phyloP scores from a whole-genome alignment of 2,797 vertebrate species.

The Muscicapa comitata region DNA sequence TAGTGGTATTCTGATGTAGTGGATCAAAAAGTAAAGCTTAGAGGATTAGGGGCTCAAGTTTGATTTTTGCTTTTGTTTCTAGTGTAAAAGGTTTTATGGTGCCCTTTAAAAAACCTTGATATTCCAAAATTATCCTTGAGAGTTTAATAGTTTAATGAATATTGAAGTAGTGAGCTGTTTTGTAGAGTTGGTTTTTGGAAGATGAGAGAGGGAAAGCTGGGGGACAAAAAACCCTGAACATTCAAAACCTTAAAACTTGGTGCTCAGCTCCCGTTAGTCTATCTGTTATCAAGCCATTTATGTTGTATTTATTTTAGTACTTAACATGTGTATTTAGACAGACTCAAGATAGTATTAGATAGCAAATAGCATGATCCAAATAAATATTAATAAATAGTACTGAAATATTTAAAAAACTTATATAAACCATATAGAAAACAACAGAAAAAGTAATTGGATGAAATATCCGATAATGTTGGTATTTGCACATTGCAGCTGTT shows the following conservation, averaged over 20 bases:
- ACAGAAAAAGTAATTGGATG: not conserved
- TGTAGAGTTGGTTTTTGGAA: not conserved
- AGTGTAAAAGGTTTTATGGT: not conserved
- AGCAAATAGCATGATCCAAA: not conserved
- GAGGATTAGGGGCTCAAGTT: not conserved
- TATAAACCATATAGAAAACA: not conserved
- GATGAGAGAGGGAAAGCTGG: not conserved
- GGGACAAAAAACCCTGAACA: not conserved
- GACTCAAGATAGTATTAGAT: not conserved
- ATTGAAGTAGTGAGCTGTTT: not conserved
- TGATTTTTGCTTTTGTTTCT: not conserved
- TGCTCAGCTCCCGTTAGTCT: not conserved
- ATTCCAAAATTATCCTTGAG: not conserved
- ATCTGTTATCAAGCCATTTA: not conserved
- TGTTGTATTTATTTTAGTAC: not conserved
- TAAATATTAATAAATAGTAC: not conserved
- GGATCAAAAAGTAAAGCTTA: not conserved
- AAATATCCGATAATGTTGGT: not conserved
- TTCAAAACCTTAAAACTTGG: not conserved
- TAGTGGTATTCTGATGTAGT: not conserved
- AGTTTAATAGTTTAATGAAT: not conserved
- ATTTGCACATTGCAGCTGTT: not conserved
- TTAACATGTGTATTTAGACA: not conserved
- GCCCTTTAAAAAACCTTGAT: not conserved
- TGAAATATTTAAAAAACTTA: not conserved